phyloP scores from a whole-genome alignment of 2,888 invertebrate genomes.

The Spialia ferax region DNA sequence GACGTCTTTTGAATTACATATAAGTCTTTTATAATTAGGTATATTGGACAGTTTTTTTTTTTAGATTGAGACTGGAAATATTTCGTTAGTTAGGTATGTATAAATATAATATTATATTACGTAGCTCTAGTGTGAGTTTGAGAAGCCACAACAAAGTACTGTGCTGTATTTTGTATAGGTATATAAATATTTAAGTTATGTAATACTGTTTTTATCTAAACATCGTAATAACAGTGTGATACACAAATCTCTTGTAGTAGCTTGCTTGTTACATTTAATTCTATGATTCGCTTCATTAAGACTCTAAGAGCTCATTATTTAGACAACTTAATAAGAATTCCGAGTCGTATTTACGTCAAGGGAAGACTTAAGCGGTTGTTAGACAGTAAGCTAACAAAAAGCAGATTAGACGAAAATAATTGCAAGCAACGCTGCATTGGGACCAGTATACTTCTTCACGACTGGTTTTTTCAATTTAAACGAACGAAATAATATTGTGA shows the following conservation, averaged over 20 bases:
- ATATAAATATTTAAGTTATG: no score
- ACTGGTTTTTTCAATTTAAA: background rate
- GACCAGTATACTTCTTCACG: background rate
- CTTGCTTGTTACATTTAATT: slow-evolving; percentile 34
- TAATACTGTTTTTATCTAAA: background rate
- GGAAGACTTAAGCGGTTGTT: slow-evolving; percentile 60
- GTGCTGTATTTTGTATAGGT: no score
- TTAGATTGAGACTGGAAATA: no score
- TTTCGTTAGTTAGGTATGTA: no score
- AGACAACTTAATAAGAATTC: slow-evolving; percentile 77
- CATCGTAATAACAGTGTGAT: background rate
- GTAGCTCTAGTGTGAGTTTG: no score
- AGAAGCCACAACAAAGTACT: no score
- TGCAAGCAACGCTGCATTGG: slow-evolving; percentile 45
- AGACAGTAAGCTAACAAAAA: slow-evolving; percentile 69
- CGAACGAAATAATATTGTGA: background rate
- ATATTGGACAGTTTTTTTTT: no score
- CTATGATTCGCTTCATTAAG: slow-evolving; percentile 53
- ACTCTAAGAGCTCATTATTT: slow-evolving; percentile 68
- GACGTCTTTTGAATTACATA: background rate
- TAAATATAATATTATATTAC: no score
- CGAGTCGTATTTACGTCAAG: slow-evolving; percentile 78
- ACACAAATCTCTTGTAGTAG: slow-evolving; percentile 2
- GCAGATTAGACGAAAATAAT: slow-evolving; percentile 63
- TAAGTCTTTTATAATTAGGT: no score